These are phyloP conservation scores for Popillia japonica DNA, from an alignment of 1,140 invertebrate genomes.

Conservation along the genomic window DNA sequence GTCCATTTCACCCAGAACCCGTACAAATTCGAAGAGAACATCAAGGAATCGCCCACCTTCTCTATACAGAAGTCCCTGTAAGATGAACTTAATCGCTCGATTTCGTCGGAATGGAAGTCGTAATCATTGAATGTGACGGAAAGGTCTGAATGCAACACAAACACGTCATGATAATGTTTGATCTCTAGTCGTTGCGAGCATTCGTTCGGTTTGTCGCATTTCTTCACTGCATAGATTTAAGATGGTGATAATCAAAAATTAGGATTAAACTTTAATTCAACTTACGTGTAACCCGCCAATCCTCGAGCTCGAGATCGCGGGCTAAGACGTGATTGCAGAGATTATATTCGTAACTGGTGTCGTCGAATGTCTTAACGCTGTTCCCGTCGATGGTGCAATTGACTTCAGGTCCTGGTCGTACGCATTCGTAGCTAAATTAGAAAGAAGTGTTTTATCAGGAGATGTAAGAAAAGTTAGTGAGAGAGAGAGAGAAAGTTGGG, in stretches of 20 bases:
- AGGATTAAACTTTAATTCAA: slow-evolving; percentile 23
- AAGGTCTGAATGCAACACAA: slow-evolving; percentile 71
- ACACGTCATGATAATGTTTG: slow-evolving; percentile 64
- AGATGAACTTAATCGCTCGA: slow-evolving; percentile 71
- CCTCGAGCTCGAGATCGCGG: slow-evolving; percentile 68
- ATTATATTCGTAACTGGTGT: slow-evolving; percentile 77
- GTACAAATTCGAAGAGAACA: slow-evolving; percentile 73
- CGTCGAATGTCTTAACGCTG: slow-evolving; percentile 81
- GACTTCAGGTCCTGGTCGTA: slow-evolving; percentile 67
- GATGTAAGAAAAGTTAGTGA: too few species aligned
- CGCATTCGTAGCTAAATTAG: slow-evolving; percentile 66
- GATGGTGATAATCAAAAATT: too few species aligned
- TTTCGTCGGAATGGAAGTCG: slow-evolving; percentile 69
- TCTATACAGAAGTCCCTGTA: slow-evolving; percentile 72
- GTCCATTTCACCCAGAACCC: slow-evolving; percentile 79
- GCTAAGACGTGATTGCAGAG: slow-evolving; percentile 81
- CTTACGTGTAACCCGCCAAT: slow-evolving; percentile 74
- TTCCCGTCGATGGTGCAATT: slow-evolving; percentile 78
- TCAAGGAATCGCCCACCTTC: slow-evolving; percentile 71
- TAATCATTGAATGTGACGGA: slow-evolving; percentile 73
- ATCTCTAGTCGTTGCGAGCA: slow-evolving; percentile 69
- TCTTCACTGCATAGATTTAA: slow-evolving; percentile 66
- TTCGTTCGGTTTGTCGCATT: slow-evolving; percentile 62
- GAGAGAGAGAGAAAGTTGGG: not conserved
- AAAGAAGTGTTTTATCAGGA: not conserved